These are phyloP conservation scores for Leptinotarsa juncta DNA, from an alignment of 2,888 invertebrate species.

Conservation along the genomic window DNA sequence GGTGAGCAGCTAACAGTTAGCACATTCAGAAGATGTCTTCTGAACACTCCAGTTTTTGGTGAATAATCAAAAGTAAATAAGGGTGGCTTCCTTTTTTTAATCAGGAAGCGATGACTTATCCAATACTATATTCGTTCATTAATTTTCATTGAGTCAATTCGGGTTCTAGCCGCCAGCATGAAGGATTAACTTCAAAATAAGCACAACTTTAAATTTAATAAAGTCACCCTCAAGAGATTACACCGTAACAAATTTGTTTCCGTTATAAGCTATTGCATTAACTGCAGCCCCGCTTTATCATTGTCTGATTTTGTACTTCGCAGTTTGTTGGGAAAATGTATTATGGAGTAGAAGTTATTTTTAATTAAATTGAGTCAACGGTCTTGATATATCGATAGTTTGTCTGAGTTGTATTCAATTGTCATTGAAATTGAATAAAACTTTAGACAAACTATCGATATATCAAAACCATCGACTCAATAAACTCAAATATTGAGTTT, in stretches of 20 bases:
- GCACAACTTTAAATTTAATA: conserved; percentile 46
- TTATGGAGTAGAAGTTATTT: not conserved
- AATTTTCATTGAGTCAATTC: conserved; percentile 39
- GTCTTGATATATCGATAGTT: no score
- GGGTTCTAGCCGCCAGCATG: conserved; percentile 22
- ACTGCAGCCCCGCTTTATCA: conserved; percentile 30
- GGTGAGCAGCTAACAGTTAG: no score
- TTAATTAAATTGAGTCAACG: no score
- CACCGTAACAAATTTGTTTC: conserved; percentile 48
- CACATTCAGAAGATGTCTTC: no score
- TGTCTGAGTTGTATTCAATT: no score
- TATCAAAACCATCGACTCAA: no score
- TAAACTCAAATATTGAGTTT: no score
- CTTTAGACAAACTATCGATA: no score
- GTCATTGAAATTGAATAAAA: no score
- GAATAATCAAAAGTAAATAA: no score
- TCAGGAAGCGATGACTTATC: not conserved
- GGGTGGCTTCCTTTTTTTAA: no score
- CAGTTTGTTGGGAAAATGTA: conserved; percentile 15
- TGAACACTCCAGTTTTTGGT: no score
- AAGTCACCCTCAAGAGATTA: conserved; percentile 47
- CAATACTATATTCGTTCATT: conserved; percentile 33
- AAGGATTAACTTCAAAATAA: conserved; percentile 42
- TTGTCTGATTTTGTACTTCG: conserved; percentile 9
- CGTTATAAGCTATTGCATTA: conserved; percentile 43